A percentile compares a stretch with the other conserved stretches of the same genome.
These are phyloP conservation scores for Percopsis transmontana DNA, from an alignment of 2,113 vertebrate genomes.

Conservation along the genomic window DNA sequence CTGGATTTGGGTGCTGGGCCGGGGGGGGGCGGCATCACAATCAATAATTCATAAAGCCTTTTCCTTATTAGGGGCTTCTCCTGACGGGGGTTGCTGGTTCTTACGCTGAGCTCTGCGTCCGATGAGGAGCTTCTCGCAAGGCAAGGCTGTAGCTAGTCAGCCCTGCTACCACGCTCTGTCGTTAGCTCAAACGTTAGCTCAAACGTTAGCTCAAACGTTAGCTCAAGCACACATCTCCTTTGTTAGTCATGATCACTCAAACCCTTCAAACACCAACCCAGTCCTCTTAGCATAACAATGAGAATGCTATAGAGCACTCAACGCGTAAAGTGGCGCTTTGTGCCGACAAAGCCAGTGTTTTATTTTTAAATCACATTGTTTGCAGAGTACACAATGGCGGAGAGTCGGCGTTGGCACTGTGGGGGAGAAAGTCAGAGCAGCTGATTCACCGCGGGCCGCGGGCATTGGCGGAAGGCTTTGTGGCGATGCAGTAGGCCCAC, in stretches of 20 bases:
- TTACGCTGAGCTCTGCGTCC: slow-evolving; percentile 67
- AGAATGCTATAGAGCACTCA: slow-evolving; percentile 32
- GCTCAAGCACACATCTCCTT: slow-evolving; percentile 31
- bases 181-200: too few species aligned
- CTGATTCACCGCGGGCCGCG: not conserved
- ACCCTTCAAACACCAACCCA: slow-evolving; percentile 50
- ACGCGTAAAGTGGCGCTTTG: slow-evolving; percentile 49
- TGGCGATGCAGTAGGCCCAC: not conserved
- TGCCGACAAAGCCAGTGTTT: slow-evolving; percentile 25
- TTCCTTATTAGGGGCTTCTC: slow-evolving; percentile 78
- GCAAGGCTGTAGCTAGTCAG: slow-evolving; percentile 38
- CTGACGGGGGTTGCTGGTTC: slow-evolving; percentile 63
- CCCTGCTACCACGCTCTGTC: not conserved
- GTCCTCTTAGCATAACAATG: slow-evolving; percentile 63
- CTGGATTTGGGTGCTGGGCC: slow-evolving; percentile 63
- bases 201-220: slow-evolving; percentile 21
- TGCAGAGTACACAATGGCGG: not conserved
- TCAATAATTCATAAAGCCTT: slow-evolving; percentile 80
- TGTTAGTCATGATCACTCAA: slow-evolving; percentile 66
- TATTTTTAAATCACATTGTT: slow-evolving; percentile 22
- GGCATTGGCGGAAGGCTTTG: not conserved
- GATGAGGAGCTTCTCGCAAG: slow-evolving; percentile 63
- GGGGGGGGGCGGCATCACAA: slow-evolving; percentile 42
- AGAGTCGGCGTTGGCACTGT: not conserved
- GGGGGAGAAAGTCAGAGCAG: not conserved